phyloP scores from a whole-genome alignment of 2,113 vertebrate genomes.

The Anser brachyrhynchus region DNA sequence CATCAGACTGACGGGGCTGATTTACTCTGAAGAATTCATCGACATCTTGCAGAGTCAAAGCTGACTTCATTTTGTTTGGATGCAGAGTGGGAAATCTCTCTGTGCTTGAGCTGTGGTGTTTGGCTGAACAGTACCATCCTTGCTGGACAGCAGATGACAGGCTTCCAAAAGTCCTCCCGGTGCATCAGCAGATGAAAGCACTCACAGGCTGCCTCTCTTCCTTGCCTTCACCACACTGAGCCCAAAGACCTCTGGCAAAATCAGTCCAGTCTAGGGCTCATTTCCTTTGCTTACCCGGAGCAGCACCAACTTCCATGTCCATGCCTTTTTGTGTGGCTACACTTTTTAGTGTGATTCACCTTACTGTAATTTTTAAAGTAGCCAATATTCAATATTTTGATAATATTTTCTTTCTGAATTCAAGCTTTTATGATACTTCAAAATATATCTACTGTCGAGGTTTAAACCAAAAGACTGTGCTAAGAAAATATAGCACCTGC shows the following conservation, averaged over 20 bases:
- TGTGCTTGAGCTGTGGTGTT: constrained; percentile 55
- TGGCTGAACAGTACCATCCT: background rate
- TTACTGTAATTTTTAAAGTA: background rate
- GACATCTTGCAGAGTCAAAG: constrained; percentile 87
- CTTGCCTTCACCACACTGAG: background rate
- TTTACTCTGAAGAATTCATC: constrained; percentile 94
- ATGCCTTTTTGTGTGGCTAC: background rate
- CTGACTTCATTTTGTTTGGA: constrained; percentile 85
- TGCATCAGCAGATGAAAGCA: background rate
- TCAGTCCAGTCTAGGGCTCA: background rate
- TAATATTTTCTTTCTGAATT: background rate
- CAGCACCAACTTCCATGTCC: background rate
- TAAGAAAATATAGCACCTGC: background rate
- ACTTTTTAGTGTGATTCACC: background rate
- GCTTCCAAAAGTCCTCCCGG: background rate
- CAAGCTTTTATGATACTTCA: background rate
- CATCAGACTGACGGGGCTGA: constrained; percentile 94
- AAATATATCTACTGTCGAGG: background rate
- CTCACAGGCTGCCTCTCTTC: background rate
- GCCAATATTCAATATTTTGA: background rate
- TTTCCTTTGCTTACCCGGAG: background rate
- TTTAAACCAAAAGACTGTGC: background rate
- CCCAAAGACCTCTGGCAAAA: background rate
- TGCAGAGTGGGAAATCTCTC: constrained; percentile 81
- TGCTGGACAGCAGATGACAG: background rate